A percentile compares a stretch with the other conserved stretches of the same genome.
These are phyloP conservation scores for Anhinga anhinga DNA, from an alignment of 2,113 vertebrate species.

Conservation along the genomic window DNA sequence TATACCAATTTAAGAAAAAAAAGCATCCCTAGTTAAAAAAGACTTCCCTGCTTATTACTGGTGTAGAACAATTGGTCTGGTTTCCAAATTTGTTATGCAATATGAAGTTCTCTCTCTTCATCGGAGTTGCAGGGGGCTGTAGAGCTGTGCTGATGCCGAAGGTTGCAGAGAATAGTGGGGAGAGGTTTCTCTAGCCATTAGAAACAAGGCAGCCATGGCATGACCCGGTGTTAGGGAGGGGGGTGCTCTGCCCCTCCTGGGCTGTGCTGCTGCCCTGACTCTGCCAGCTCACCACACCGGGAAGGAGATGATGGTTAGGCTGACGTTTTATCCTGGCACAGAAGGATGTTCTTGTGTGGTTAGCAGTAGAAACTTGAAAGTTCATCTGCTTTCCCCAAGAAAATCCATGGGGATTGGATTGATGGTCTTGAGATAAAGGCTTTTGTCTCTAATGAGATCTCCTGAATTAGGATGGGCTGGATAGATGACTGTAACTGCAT, in stretches of 20 bases:
- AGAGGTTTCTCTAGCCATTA: not conserved
- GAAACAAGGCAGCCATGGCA: not conserved
- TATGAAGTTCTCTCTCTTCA: not conserved
- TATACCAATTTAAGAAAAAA: not conserved
- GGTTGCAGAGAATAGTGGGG: not conserved
- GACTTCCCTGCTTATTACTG: not conserved
- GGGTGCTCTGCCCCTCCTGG: not conserved
- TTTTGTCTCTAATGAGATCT: not conserved
- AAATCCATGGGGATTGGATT: not conserved
- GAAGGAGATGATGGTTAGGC: not conserved
- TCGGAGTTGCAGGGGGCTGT: not conserved
- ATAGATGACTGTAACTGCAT: not conserved
- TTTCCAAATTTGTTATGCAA: not conserved
- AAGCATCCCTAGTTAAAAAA: not conserved
- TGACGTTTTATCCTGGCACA: not conserved
- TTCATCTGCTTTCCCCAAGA: not conserved
- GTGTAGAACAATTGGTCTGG: not conserved
- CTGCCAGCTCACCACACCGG: not conserved
- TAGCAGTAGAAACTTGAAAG: not conserved
- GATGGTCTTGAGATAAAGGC: not conserved
- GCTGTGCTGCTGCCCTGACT: not conserved
- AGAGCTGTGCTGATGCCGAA: not conserved
- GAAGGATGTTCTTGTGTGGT: not conserved
- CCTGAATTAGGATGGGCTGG: not conserved
- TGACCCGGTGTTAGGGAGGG: rapidly evolving